phyloP scores from a whole-genome alignment of 2,888 invertebrate species.

The Eupelmus urozonus region DNA sequence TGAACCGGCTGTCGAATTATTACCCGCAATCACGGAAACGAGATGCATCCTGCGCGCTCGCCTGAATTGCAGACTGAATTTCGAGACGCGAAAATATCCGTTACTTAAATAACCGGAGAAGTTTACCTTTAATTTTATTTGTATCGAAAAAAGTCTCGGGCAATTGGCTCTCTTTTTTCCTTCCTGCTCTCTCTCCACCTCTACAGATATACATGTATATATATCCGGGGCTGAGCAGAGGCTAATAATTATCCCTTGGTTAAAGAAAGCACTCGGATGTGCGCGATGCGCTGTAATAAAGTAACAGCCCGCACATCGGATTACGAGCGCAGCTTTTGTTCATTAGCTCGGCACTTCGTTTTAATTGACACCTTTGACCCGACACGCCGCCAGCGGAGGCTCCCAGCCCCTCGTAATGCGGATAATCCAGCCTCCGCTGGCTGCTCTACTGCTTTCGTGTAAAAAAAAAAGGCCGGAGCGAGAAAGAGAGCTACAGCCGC shows the following conservation, averaged over 20 bases:
- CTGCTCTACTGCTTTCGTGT: slow-evolving; percentile 1
- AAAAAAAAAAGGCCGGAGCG: neutral
- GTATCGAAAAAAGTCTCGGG: slow-evolving; percentile 5
- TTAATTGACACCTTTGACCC: slow-evolving; percentile 73
- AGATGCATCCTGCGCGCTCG: neutral
- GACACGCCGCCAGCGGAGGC: slow-evolving; percentile 58
- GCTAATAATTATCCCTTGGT: slow-evolving; percentile 70
- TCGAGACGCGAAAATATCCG: neutral
- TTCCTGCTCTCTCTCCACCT: neutral
- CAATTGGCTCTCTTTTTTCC: slow-evolving; percentile 6
- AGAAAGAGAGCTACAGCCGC: neutral
- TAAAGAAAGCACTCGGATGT: slow-evolving; percentile 69
- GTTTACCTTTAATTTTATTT: slow-evolving; percentile 43
- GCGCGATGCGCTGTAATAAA: slow-evolving; percentile 62
- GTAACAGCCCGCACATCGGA: slow-evolving; percentile 67
- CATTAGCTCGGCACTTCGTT: slow-evolving; percentile 71
- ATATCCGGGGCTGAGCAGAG: slow-evolving; percentile 50
- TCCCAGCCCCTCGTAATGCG: slow-evolving; percentile 49
- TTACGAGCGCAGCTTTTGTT: slow-evolving; percentile 67
- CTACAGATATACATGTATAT: no score
- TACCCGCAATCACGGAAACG: neutral
- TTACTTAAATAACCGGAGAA: neutral
- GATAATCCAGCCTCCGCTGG: slow-evolving; percentile 35
- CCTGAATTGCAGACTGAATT: neutral
- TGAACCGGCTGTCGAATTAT: neutral